Evolutionary conservation across 2,797 vertebrate species (phyloP).

Genomic region (Vultur gryphus): DNA sequence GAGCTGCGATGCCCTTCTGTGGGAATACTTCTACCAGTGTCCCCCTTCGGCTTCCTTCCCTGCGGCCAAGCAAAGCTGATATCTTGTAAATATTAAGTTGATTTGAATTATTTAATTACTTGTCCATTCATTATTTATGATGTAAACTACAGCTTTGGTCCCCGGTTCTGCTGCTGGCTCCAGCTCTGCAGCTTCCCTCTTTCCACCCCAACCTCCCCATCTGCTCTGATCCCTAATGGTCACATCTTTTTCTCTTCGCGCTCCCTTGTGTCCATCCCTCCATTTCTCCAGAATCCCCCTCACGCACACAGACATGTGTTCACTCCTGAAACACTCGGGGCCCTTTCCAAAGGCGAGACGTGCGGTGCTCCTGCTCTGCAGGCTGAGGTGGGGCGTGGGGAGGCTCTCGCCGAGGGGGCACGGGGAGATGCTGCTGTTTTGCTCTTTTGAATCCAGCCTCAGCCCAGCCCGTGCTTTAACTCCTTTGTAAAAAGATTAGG

Average conservation of each 20-base stretch:
- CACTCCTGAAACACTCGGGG: not conserved
- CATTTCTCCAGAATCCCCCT: not conserved
- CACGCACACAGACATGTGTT: accelerated
- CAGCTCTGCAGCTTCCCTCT: not conserved
- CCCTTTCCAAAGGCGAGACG: not conserved
- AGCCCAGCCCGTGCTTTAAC: not conserved
- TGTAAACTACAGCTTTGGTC: not conserved
- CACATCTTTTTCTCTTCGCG: not conserved
- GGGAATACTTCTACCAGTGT: not conserved
- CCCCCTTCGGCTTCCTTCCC: not conserved
- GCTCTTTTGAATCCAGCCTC: not conserved
- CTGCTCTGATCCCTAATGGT: not conserved
- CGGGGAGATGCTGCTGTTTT: not conserved
- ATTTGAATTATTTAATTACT: not conserved
- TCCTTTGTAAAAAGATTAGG: not conserved
- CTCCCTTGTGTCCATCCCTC: not conserved
- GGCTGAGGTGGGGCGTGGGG: not conserved
- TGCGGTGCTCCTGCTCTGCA: not conserved
- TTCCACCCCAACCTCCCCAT: not conserved
- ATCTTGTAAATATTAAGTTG: not conserved
- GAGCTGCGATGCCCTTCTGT: not conserved
- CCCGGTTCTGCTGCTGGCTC: not conserved
- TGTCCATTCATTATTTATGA: not conserved
- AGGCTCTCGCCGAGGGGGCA: not conserved
- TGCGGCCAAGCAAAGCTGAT: not conserved